Evolutionary conservation across 2,797 vertebrate species (phyloP).

Genomic region (Peromyscus nudipes): DNA sequence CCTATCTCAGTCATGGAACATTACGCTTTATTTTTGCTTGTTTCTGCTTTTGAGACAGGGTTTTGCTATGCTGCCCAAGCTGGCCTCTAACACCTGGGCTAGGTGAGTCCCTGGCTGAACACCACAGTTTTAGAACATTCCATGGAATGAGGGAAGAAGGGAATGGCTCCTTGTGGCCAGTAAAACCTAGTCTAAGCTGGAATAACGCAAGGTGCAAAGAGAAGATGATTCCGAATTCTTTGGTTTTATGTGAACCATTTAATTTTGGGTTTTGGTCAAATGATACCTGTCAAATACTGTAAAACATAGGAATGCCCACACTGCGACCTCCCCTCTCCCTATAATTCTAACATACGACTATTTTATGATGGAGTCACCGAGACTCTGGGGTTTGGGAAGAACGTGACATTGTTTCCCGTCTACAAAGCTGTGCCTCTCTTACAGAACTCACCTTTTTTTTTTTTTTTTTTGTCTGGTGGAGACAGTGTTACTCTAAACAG

Average conservation of each 20-base stretch:
- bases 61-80: background rate
- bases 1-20: background rate
- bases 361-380: background rate
- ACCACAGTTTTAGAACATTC: background rate
- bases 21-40: background rate
- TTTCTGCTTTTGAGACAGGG: background rate
- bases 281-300: conserved; percentile 40
- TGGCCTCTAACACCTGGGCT: background rate
- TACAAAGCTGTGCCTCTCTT: background rate
- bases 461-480: background rate
- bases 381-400: background rate
- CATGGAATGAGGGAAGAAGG: background rate
- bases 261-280: conserved; percentile 27
- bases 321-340: background rate
- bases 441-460: background rate
- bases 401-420: background rate
- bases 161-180: background rate
- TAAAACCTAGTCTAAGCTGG: background rate
- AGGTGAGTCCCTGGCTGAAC: background rate
- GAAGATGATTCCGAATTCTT: conserved; percentile 3
- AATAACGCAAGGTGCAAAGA: background rate
- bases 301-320: conserved; percentile 33
- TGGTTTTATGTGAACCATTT: conserved; percentile 20
- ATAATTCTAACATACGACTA: background rate
- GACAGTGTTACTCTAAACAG: background rate